phyloP scores from a whole-genome alignment of 2,797 vertebrate species.

The Bufotes viridis region DNA sequence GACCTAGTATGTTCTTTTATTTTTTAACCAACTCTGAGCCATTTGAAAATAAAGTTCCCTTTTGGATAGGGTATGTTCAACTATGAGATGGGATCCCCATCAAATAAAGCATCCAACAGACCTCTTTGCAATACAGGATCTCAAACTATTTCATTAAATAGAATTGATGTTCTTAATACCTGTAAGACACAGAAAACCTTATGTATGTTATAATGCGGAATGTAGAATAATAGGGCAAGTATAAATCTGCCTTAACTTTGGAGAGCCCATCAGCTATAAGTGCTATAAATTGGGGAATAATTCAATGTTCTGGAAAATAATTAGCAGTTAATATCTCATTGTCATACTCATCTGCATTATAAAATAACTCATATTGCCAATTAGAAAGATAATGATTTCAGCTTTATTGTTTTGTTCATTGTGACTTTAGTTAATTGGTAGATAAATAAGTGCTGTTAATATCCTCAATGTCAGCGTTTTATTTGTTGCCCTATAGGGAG shows the following conservation, averaged over 20 bases:
- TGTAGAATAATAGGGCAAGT: not conserved
- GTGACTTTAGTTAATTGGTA: constrained; percentile 38
- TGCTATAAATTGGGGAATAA: constrained; percentile 27
- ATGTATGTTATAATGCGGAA: not conserved
- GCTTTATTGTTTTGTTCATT: constrained; percentile 33
- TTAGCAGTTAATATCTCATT: constrained; percentile 36
- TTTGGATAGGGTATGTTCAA: no score
- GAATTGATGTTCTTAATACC: not conserved
- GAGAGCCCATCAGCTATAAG: not conserved
- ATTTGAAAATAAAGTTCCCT: no score
- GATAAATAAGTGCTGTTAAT: constrained; percentile 44
- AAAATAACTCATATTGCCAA: constrained; percentile 43
- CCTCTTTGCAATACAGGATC: not conserved
- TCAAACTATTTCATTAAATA: not conserved
- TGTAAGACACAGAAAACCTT: not conserved
- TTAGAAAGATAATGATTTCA: constrained; percentile 44
- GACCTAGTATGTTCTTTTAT: no score
- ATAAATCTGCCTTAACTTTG: constrained; percentile 28
- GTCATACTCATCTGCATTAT: constrained; percentile 23
- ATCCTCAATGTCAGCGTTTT: constrained; percentile 4
- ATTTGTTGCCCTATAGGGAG: not conserved
- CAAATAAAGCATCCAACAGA: not conserved
- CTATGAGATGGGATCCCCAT: not conserved
- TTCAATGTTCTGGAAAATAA: constrained; percentile 23
- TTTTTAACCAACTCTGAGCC: no score